These are phyloP conservation scores for Cheilosia vernalis DNA, from an alignment of 2,888 invertebrate genomes.

Conservation along the genomic window DNA sequence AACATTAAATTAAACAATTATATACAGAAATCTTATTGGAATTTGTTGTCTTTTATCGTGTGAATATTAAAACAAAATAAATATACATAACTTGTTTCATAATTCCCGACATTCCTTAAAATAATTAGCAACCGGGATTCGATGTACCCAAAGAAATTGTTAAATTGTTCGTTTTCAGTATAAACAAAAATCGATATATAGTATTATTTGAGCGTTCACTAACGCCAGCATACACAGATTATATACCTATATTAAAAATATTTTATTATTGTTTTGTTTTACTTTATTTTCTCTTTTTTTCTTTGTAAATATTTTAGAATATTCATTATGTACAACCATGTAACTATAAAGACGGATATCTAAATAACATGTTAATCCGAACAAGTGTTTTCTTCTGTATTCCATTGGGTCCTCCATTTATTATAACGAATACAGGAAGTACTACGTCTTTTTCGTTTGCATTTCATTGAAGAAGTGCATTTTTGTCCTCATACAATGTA, in stretches of 20 bases:
- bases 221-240: slow-evolving; percentile 38
- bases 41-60: slow-evolving; percentile 68
- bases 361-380: slow-evolving; percentile 39
- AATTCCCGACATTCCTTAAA: slow-evolving; percentile 60
- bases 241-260: slow-evolving; percentile 14
- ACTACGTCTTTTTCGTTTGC: neutral
- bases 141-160: slow-evolving; percentile 16
- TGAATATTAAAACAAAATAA: slow-evolving; percentile 53
- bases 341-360: slow-evolving; percentile 50
- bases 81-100: slow-evolving; percentile 41
- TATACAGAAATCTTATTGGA: slow-evolving; percentile 62
- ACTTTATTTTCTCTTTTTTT: slow-evolving; percentile 42
- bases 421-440: neutral
- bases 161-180: slow-evolving; percentile 35
- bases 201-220: slow-evolving; percentile 64
- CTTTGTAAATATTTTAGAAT: slow-evolving; percentile 65
- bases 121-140: slow-evolving; percentile 44
- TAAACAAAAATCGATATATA: slow-evolving; percentile 50
- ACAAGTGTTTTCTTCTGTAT: slow-evolving; percentile 25
- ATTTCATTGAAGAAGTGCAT: neutral
- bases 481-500: slow-evolving; percentile 27
- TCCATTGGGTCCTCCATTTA: slow-evolving; percentile 3
- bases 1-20: slow-evolving; percentile 50
- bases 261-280: slow-evolving; percentile 57
- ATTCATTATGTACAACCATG: slow-evolving; percentile 54